phyloP scores from a whole-genome alignment of 2,888 invertebrate genomes.

The Ganaspis brasiliensis region DNA sequence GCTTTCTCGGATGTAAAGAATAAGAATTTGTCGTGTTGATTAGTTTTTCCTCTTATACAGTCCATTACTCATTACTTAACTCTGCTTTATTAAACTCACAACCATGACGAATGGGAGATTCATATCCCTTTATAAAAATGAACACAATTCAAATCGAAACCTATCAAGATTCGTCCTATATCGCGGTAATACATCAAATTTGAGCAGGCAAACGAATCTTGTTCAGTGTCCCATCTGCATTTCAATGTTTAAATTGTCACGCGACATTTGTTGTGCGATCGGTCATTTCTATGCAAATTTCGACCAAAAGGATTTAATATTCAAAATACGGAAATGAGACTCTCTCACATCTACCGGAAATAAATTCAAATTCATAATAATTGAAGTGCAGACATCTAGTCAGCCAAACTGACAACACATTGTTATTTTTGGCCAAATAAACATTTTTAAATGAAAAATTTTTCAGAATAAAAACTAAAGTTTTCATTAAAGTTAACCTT shows the following conservation, averaged over 20 bases:
- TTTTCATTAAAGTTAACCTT: too few species aligned
- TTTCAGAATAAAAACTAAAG: too few species aligned
- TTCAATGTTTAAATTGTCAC: constrained; percentile 57
- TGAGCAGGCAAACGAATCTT: constrained; percentile 27
- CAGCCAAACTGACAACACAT: background rate
- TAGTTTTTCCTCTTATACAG: constrained; percentile 10
- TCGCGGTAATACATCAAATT: constrained; percentile 31
- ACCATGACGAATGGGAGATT: constrained; percentile 43
- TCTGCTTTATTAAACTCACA: constrained; percentile 20
- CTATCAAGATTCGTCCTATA: constrained; percentile 9
- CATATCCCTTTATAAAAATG: background rate
- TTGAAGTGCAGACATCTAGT: constrained; percentile 28
- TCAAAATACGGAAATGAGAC: constrained; percentile 67
- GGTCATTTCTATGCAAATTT: constrained; percentile 69
- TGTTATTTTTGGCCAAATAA: background rate
- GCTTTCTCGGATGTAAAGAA: constrained; percentile 32
- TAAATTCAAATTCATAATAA: constrained; percentile 59
- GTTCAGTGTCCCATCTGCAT: constrained; percentile 9
- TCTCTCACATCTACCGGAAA: constrained; percentile 66
- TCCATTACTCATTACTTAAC: constrained; percentile 21
- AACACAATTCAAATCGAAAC: constrained; percentile 17
- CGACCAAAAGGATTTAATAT: constrained; percentile 64
- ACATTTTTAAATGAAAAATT: background rate
- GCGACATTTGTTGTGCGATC: constrained; percentile 61
- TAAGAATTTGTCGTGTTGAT: constrained; percentile 26